phyloP scores from a whole-genome alignment of 1,140 invertebrate genomes.

The Globodera rostochiensis region DNA sequence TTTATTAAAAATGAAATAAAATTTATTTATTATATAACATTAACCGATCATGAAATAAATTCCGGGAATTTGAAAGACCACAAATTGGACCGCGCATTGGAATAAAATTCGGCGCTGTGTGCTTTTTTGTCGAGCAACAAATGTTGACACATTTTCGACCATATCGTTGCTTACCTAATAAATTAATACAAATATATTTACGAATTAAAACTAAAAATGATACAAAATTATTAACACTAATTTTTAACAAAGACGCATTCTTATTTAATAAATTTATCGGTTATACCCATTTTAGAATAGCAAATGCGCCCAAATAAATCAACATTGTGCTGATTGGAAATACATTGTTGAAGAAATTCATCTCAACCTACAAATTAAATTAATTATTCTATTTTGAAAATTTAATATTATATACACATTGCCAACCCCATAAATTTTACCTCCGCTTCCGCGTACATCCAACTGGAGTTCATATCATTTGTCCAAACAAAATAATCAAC shows the following conservation, averaged over 20 bases:
- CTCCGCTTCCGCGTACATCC: conserved; percentile 3
- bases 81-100: conserved; percentile 8
- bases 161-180: not conserved
- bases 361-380: not conserved
- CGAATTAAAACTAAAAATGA: too few species aligned
- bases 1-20: not conserved
- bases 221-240: too few species aligned
- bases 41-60: conserved; percentile 5
- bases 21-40: not conserved
- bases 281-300: not conserved
- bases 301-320: not conserved
- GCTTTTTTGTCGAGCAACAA: not conserved
- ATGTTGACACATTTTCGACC: not conserved
- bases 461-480: conserved; percentile 9
- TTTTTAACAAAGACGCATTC: too few species aligned
- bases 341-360: conserved; percentile 12
- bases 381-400: not conserved
- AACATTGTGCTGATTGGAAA: conserved; percentile 2
- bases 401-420: too few species aligned
- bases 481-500: not conserved
- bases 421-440: too few species aligned
- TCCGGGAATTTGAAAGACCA: conserved; percentile 8
- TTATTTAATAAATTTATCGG: too few species aligned
- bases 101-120: conserved; percentile 2
- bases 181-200: not conserved